Evolutionary conservation across 2,888 invertebrate genomes (phyloP).

Genomic region (Caradrina clavipalpis): DNA sequence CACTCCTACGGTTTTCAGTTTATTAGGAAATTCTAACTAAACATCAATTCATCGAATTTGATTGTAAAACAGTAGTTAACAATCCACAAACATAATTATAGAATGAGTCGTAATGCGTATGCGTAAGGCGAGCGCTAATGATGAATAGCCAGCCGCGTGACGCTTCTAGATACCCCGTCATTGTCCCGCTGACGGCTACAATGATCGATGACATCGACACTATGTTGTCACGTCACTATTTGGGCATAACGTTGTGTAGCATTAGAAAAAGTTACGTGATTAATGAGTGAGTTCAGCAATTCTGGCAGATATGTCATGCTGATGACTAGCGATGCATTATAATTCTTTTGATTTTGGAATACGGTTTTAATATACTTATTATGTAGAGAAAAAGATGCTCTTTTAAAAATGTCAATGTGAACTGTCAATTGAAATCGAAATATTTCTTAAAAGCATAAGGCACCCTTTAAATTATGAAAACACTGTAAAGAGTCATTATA

Average conservation of each 20-base stretch:
- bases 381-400: too few species aligned
- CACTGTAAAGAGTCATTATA: too few species aligned
- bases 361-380: neutral
- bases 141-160: conserved; percentile 32
- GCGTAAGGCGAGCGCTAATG: conserved; percentile 21
- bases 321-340: neutral
- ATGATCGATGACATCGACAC: conserved; percentile 42
- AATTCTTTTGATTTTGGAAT: neutral
- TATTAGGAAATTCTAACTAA: neutral
- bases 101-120: neutral
- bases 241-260: neutral
- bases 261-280: conserved; percentile 1
- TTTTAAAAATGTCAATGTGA: neutral
- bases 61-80: neutral
- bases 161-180: conserved; percentile 2
- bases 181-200: conserved; percentile 19
- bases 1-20: neutral
- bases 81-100: neutral
- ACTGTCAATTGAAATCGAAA: too few species aligned
- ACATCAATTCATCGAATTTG: neutral
- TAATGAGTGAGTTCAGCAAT: neutral
- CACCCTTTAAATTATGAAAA: too few species aligned
- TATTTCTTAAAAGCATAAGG: too few species aligned
- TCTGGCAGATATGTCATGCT: neutral
- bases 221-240: conserved; percentile 18